Percentiles rank a stretch among this genome's conserved stretches.
phyloP scores from a whole-genome alignment of 2,888 invertebrate genomes.

The Sinhomidia bicolor region DNA sequence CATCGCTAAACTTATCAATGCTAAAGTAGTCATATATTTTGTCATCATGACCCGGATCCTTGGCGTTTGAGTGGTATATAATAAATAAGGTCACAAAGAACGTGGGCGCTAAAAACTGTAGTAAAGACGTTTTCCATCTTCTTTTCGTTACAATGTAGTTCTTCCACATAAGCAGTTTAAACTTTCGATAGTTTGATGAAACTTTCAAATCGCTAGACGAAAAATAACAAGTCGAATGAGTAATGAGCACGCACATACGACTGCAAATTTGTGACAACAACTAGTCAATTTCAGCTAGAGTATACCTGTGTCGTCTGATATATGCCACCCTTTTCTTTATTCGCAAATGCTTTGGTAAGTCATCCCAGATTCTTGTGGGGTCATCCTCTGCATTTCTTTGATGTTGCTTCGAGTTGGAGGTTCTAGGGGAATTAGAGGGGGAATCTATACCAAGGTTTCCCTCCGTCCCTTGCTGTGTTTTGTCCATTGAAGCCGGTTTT shows the following conservation, averaged over 20 bases:
- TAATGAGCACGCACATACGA: background rate
- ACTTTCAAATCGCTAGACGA: conserved; percentile 59
- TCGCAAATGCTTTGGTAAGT: conserved; percentile 63
- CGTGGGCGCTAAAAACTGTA: conserved; percentile 40
- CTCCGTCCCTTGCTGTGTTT: too few relatives aligned
- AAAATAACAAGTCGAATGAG: too few relatives aligned
- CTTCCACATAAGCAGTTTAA: conserved; percentile 70
- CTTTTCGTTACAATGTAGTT: conserved; percentile 55
- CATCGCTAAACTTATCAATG: background rate
- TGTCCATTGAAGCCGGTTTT: too few relatives aligned
- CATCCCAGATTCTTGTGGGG: conserved; percentile 65
- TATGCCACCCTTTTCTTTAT: conserved; percentile 65
- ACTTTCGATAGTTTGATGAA: conserved; percentile 23
- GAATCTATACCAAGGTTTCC: too few relatives aligned
- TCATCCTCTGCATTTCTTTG: conserved; percentile 2
- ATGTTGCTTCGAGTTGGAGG: background rate
- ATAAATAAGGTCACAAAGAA: conserved; percentile 41
- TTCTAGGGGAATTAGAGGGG: background rate
- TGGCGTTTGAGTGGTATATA: background rate
- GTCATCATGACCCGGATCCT: background rate
- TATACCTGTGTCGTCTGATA: conserved; percentile 67
- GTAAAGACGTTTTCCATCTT: conserved; percentile 54
- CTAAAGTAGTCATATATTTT: conserved; percentile 17
- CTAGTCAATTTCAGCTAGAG: too few relatives aligned
- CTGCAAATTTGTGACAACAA: too few relatives aligned